phyloP scores from a whole-genome alignment of 2,888 invertebrate species.

The Sericinus montela region DNA sequence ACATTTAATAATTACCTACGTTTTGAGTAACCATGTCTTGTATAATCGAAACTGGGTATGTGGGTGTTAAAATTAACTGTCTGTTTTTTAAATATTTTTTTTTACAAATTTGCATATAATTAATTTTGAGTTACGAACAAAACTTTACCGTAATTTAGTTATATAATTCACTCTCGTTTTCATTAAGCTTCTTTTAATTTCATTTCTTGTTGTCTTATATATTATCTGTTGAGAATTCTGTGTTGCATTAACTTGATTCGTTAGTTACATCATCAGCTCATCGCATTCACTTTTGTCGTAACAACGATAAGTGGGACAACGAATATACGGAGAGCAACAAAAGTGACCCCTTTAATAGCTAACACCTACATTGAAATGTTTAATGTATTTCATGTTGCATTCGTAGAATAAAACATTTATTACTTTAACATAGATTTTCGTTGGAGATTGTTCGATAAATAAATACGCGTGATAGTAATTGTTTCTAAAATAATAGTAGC shows the following conservation, averaged over 20 bases:
- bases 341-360: neutral
- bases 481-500: conserved; percentile 44
- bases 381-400: neutral
- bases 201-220: too few species aligned
- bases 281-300: conserved; percentile 20
- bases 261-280: conserved; percentile 18
- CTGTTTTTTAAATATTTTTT: too few species aligned
- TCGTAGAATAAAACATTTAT: neutral
- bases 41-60: too few species aligned
- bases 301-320: conserved; percentile 10
- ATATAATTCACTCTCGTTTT: too few species aligned
- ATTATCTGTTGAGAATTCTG: too few species aligned
- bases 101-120: too few species aligned
- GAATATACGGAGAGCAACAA: conserved; percentile 2
- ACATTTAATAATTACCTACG: too few species aligned
- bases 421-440: conserved; percentile 38
- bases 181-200: too few species aligned
- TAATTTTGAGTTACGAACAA: too few species aligned
- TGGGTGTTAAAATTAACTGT: too few species aligned
- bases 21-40: too few species aligned
- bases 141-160: too few species aligned
- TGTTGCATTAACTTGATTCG: neutral
- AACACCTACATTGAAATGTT: neutral
- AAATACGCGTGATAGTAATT: conserved; percentile 56
- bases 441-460: conserved; percentile 39